Base-by-base conservation (phyloP, 2,888 invertebrate species). In the Gisinianus flammeolus region DNA sequence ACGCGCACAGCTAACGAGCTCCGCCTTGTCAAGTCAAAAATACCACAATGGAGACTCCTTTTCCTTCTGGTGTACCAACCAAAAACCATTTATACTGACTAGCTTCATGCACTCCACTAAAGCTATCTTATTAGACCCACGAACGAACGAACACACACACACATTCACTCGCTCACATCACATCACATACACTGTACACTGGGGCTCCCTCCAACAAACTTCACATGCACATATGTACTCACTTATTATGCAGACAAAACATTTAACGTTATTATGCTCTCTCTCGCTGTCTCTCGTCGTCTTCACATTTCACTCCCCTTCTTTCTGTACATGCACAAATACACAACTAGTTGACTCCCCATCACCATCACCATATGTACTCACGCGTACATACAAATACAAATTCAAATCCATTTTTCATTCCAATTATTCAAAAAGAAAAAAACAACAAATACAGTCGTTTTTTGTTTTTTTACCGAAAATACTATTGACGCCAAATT, bases 11-110 rank as follows among this genome's bases (percentile, higher is more conserved):
- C 80, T 79, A 81, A 81, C 81, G 79, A 80, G 76, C 81, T 81
- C 81, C 81, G 80, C 80, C 82, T 81, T 78, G 82, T 81, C 80
- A 81, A 79, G 64, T 67, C 77, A 79, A 80, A 79, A 79, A 78
- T 78, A 74, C 78, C 79, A 80, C 79, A 80, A 80, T 77, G 80
- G 80, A 68, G 62, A 35, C 74, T 75, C 74, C 75, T 74, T 75
- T 70, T 28, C 70, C 75, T 64, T 58, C 71, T 69, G 33, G 24
- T 73, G 58, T 73, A 64, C 73, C 73, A 73, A 73, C 73, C 73
- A 73, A 73, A 73, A 73, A 26, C 62, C 73, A 73, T 73, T 73
- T 73, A 31, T 73, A 24, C 62, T n/a, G n/a, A n/a, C n/a, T n/a
- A n/a, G n/a, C n/a, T n/a, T n/a, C n/a, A n/a, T n/a, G n/a, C n/a